Base-by-base conservation (phyloP, 92 coral and sea anemone species). In the Parazoanthus swiftii region DNA sequence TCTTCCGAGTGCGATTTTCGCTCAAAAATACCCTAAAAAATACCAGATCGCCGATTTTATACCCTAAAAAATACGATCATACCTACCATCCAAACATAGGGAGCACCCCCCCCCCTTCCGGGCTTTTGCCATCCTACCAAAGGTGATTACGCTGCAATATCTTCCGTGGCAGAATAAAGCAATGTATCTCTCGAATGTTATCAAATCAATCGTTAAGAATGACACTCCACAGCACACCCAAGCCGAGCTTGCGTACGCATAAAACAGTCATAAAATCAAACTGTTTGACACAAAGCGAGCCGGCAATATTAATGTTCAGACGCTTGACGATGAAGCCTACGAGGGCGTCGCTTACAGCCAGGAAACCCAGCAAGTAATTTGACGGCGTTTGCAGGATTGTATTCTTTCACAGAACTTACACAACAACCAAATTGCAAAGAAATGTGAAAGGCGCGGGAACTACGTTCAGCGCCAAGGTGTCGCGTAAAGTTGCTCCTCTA, bases 221-320 rank as follows among this genome's bases (percentile, higher is more conserved):
- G 86, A 82, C n/a, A 82, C 86, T 8, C 86, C 86, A 26, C 86
- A 82, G 36, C 86, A 82, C 63, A 70, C 39, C 86, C 86, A 82
- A 37, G 76, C 86, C 25, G 75, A 23, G 4, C 76, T 65, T 5
- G 76, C 86, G 13, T 82, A 82, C 15, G 36, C 86, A 38, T n/a
- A n/a, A 82, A 13, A 82, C 29, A 10, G 10, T 29, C 33, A 29
- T 29, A 29, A 29, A 65, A 25, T 39, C 76, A 42, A 44, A 82
- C 16, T 43, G 58, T 15, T 14, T 66, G 36, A 39, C 26, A 65
- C 86, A 82, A 43, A 82, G 75, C 18, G 86, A 82, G 14, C 86
- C 39, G 9, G 42, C 36, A 6, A 82, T 15, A 39, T 82, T 42
- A 42, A 29, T 29, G 33, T 29, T 29, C 33, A 82, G 59, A 6